Percentiles rank a stretch among this genome's conserved stretches.
Conservation (phyloP, 2,888 invertebrate species). For the Galeruca laticollis region DNA sequence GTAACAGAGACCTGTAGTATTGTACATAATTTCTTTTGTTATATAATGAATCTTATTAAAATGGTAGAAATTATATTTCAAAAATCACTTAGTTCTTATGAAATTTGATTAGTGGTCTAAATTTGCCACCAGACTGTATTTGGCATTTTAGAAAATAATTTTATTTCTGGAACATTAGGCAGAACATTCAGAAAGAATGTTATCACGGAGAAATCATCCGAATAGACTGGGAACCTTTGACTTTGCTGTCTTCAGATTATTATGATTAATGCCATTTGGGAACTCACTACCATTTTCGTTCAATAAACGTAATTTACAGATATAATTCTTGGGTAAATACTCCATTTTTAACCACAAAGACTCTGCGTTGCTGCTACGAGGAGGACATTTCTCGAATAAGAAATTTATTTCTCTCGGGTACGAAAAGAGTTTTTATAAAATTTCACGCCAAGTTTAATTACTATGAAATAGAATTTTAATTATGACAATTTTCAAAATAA, state of each 20-base stretch:
- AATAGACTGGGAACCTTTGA: constrained; percentile 27
- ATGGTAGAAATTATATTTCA: not conserved
- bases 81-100: not conserved
- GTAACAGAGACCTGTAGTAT: too few relatives aligned
- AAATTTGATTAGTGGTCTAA: constrained; percentile 22
- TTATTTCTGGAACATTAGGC: constrained; percentile 25
- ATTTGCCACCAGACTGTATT: constrained; percentile 28
- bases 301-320: constrained; percentile 25
- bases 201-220: constrained; percentile 24
- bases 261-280: constrained; percentile 23
- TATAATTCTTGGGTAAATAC: constrained; percentile 20
- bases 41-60: too few relatives aligned
- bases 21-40: too few relatives aligned
- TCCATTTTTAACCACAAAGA: constrained; percentile 6
- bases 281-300: constrained; percentile 23
- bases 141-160: constrained; percentile 28
- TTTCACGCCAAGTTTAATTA: too few relatives aligned
- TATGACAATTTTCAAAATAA: too few relatives aligned
- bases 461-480: too few relatives aligned
- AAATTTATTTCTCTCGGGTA: not conserved
- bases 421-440: not conserved
- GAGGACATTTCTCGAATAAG: not conserved
- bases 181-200: constrained; percentile 31
- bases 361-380: not conserved
- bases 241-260: constrained; percentile 30